Base-by-base conservation (phyloP, 1,140 invertebrate species). In the Monomorium pharaonis region DNA sequence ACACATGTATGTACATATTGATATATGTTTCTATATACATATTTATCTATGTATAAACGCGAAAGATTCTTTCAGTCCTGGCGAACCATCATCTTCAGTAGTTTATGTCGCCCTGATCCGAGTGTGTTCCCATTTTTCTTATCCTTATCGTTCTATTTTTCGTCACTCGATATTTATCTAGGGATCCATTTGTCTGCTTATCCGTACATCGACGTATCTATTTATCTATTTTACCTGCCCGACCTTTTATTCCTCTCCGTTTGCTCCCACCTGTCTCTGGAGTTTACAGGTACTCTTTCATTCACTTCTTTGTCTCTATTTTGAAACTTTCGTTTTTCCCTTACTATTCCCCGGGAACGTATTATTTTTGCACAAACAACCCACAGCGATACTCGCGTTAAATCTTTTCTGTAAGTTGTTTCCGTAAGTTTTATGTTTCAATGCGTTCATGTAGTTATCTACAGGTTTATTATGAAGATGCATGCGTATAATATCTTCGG, bases 161-260 rank as follows among this genome's bases (percentile, higher is more conserved):
- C 18, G 30, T n/a, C 76, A 42, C 16, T 80, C 76, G 76, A 67
- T 80, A 67, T 80, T 80, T 80, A 67, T 54, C 56, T 30, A 62
- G 37, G 62, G n/a, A 51, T 65, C 76, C 76, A 80, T 80, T 80
- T 80, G 62, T 80, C 76, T 80, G 44, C 76, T 78, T 80, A 80
- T 54, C 42, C 30, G 62, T 56, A 54, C 62, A 80, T 67, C 58
- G 75, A 67, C 47, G 60, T 67, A 80, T 80, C 76, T 67, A 80
- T 77, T 77, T 77, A 77, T 80, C 62, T 80, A 67, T 80, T 67
- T 80, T 37, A 80, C 30, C n/a, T 80, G 9, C 3, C 44, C 12
- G 58, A 69, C 10, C 49, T 56, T 69, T 72, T 72, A 62, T 27
- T 1, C 21, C 42, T 81, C 30, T 51, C 5, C 14, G 63, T 42